Base-by-base conservation (phyloP, 2,797 vertebrate genomes). In the Tachyglossus aculeatus region DNA sequence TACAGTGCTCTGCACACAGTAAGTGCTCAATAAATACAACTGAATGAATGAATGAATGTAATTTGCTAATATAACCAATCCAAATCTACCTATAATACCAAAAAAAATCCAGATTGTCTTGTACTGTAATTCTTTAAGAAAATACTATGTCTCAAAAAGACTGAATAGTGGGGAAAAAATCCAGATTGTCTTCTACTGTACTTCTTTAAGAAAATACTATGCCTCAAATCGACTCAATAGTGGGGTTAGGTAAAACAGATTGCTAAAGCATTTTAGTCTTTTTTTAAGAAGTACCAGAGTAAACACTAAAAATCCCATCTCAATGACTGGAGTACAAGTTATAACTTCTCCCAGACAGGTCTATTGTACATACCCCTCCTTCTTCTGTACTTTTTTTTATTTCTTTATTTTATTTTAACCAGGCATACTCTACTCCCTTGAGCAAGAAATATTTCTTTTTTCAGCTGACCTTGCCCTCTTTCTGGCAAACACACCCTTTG, bases 281-380 rank as follows among this genome's bases (percentile, higher is more conserved):
- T 32, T 81, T 66, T 54, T 81, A 80, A 78, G 0, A 0, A 81
- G 77, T 53, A 82, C 40, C 51, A 83, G 50, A 82, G 25, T 68
- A 81, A 87, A 78, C 16, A 81, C 13, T 71, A 67, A 77, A 62
- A 77, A 80, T 63, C 47, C 67, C 74, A 48, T 58, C 82, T 71
- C 85, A 86, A 86, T 60, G 48, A 83, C 69, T 61, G 62, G 15
- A 83, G 48, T 67, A 78, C 66, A 87, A 78, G 66, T 84, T 60
- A 37, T 44, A 65, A 88, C 72, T 65, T 24, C 51, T 82, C 68
- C 69, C 44, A 50, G 9, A 75, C 41, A 75, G 51, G 65, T 77
- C 65, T 57, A 44, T 53, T 69, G 25, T 65, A 77, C 44, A 69
- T 34, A 56, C 40, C 62, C 5, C 38, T 38, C 24, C 36, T 58